Conservation (phyloP, 2,888 invertebrate species). For the Tineola bisselliella region DNA sequence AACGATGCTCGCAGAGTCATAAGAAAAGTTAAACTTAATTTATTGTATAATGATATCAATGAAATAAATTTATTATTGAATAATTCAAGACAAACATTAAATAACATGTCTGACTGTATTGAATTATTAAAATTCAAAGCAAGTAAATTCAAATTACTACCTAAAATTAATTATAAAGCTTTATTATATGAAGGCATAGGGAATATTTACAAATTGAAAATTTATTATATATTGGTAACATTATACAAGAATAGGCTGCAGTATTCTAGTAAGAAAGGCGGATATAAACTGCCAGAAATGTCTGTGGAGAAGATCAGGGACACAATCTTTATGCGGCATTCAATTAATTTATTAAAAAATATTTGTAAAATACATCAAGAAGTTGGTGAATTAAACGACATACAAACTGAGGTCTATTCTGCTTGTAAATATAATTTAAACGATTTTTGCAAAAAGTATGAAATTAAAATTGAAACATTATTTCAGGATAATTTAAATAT, state of each 20-base stretch:
- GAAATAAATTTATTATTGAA: conserved; percentile 28
- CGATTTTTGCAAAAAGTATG: conserved; percentile 35
- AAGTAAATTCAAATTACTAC: conserved; percentile 35
- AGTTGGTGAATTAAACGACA: conserved; percentile 19
- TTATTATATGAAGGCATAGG: conserved; percentile 28
- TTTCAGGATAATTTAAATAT: background rate
- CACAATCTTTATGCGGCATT: conserved; percentile 35
- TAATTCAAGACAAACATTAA: conserved; percentile 36
- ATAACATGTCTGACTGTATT: conserved; percentile 41
- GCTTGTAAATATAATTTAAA: conserved; percentile 36
- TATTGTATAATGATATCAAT: conserved; percentile 25
- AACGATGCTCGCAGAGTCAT: conserved; percentile 31
- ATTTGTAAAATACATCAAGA: conserved; percentile 24
- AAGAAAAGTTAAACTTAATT: conserved; percentile 27
- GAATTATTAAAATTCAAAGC: conserved; percentile 39
- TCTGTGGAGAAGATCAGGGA: conserved; percentile 36
- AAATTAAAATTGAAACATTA: conserved; percentile 17
- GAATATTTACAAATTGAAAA: conserved; percentile 39
- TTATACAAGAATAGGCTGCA: conserved; percentile 29
- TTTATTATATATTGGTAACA: conserved; percentile 36
- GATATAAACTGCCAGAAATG: conserved; percentile 30
- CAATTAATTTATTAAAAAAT: conserved; percentile 25
- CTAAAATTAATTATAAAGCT: conserved; percentile 28
- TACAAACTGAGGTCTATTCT: conserved; percentile 30
- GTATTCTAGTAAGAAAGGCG: conserved; percentile 23